Conservation (phyloP, 2,113 vertebrate genomes). For the Andinoacara biseriatus region DNA sequence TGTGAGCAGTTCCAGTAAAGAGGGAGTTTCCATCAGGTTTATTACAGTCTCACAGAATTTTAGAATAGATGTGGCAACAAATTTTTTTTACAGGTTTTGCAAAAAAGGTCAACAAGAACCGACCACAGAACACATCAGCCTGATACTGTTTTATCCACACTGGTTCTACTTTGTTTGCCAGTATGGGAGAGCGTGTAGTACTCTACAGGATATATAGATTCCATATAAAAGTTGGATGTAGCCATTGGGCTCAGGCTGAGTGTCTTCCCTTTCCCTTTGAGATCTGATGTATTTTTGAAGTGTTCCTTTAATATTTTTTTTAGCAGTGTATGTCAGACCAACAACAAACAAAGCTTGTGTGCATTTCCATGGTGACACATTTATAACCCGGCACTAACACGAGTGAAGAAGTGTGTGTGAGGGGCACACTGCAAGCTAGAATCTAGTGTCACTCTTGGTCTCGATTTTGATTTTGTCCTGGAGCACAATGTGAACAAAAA, state of each 20-base stretch:
- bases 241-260: no score
- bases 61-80: neutral
- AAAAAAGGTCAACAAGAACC: neutral
- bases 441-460: neutral
- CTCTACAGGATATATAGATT: no score
- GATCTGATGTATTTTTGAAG: no score
- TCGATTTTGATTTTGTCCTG: neutral
- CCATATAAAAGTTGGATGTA: no score
- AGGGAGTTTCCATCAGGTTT: neutral
- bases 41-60: neutral
- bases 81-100: neutral
- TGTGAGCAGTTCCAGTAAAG: neutral
- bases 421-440: neutral
- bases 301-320: no score
- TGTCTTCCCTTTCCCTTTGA: neutral
- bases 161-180: neutral
- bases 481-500: neutral
- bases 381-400: no score
- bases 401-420: neutral
- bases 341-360: no score
- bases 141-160: no score
- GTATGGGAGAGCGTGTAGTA: neutral
- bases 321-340: no score
- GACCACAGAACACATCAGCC: neutral
- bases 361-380: no score